Evolutionary conservation across 2,888 invertebrate genomes (phyloP), one percentile per base, ranked within the genome.

Genomic region (Sesamia inferens): DNA sequence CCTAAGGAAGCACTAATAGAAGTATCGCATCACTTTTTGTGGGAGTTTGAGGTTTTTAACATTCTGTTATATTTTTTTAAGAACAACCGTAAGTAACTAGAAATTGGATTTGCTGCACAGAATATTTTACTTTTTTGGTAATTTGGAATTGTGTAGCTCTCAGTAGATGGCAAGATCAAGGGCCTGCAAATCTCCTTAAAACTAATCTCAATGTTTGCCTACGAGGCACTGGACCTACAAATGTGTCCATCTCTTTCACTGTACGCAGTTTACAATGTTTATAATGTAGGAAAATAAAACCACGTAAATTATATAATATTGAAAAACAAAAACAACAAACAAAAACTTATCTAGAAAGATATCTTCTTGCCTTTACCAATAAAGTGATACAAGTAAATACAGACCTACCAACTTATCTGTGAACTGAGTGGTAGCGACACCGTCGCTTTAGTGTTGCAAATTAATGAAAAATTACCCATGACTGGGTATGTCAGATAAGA

Each of bases 1-100:
- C 99, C 99, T 0, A 97, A 96, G 89, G 98, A 98, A 91, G 99
- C 99, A 0, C 94, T 99, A 19, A 97, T 98, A 76, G 98, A 98
- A 86, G 99, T 99, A 0, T 98, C 98, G 0, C 95, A 97, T 63
- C 98, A 99, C 93, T 98, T 98, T 91, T 93, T 99, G 65, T 90
- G 93, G 11, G 96, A 97, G 14, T 98, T 97, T 85, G 93, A 97
- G 72, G 96, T 95, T 78, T 79, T 86, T 84, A 39, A 66, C 0
- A 11, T 14, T 16, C 10, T 19, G 5, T 11, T 47, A 22, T 39
- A 31, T 44, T 31, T n/a, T 22, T 44, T 8, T 0, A 71, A 24
- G 39, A 39, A 31, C 0, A 22, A 11, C 39, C 47, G n/a, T 44
- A 8, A 2, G n/a, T 44, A 8, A 2, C 13, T 47, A 5, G 0